Evolutionary conservation across 2,797 vertebrate genomes (phyloP).

Genomic region (Megaceryle alcyon): DNA sequence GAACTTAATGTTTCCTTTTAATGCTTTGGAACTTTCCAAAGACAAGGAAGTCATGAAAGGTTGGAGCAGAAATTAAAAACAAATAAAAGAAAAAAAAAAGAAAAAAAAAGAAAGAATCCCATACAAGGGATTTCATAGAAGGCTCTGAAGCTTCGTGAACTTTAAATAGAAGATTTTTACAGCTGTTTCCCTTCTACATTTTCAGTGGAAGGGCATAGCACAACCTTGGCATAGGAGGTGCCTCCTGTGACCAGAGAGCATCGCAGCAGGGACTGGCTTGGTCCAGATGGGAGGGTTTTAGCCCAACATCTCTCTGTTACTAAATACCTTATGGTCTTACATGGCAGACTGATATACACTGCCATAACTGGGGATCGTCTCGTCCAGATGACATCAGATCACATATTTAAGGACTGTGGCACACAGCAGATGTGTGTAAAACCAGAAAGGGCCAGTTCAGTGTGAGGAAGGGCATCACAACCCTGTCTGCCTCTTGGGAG

Average conservation of each 20-base stretch:
- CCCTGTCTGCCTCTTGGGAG: not conserved
- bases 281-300: not conserved
- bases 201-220: slow-evolving; percentile 1
- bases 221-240: not conserved
- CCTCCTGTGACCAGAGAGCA: not conserved
- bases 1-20: slow-evolving; percentile 62
- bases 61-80: slow-evolving; percentile 57
- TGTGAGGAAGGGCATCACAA: not conserved
- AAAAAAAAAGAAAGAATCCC: not conserved
- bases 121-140: slow-evolving; percentile 38
- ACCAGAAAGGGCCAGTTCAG: not conserved
- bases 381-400: fast-evolving
- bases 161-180: slow-evolving; percentile 62
- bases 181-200: slow-evolving; percentile 37
- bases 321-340: not conserved
- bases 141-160: slow-evolving; percentile 28
- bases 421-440: not conserved
- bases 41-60: slow-evolving; percentile 53
- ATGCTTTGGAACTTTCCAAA: slow-evolving; percentile 60
- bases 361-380: not conserved
- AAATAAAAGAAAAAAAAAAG: slow-evolving; percentile 15
- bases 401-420: not conserved
- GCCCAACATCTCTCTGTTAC: not conserved
- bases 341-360: not conserved
- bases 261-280: not conserved